Conservation (phyloP, 1,140 invertebrate species). For the Panulirus ornatus region DNA sequence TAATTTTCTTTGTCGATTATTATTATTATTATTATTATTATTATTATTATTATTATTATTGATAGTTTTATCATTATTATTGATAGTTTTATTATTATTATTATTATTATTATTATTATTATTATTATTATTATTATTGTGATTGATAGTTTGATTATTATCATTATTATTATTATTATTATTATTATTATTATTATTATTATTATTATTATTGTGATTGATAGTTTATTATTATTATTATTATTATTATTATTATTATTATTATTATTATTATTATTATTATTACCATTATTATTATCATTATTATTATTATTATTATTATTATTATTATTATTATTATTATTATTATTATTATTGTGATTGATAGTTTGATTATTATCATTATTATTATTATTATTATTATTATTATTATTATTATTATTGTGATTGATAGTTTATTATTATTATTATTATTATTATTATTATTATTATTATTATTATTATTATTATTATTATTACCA, state of each 20-base stretch:
- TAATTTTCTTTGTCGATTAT: background rate
- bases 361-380: background rate
- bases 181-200: too few species aligned
- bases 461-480: constrained; percentile 54
- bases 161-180: too few species aligned
- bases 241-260: background rate
- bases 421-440: constrained; percentile 13
- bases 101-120: constrained; percentile 9
- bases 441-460: too few species aligned
- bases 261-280: background rate
- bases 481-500: constrained; percentile 47
- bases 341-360: constrained; percentile 5
- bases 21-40: background rate
- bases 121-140: too few species aligned
- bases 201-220: too few species aligned
- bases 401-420: constrained; percentile 25
- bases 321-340: constrained; percentile 21
- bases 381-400: constrained; percentile 28
- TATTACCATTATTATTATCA: background rate
- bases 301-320: constrained; percentile 30
- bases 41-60: background rate
- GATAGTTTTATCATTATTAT: too few species aligned
- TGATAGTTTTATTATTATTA: too few species aligned
- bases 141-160: too few species aligned
- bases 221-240: too few species aligned